Evolutionary conservation across 2,797 vertebrate species (phyloP), one percentile per base, ranked within the genome.

Genomic region (Hypotaenidia okinawae): DNA sequence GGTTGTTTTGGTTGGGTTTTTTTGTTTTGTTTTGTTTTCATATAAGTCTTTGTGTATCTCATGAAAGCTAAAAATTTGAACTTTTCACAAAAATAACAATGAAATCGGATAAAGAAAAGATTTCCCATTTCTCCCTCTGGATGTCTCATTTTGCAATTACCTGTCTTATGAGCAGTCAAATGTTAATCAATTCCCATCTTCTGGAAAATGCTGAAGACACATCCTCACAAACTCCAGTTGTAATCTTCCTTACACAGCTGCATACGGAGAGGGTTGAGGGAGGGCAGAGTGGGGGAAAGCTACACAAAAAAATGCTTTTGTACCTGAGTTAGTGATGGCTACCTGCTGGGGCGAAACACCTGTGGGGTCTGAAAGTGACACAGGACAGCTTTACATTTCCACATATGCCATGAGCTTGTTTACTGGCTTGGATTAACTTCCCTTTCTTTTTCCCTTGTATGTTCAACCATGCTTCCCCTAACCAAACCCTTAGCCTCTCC

Each of bases 1-100:
- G 37, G 10, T 37, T 8, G 16, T n/a, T n/a, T n/a, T n/a, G n/a
- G n/a, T 43, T 6, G 41, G 33, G 7, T 35, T 35, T 35, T 35
- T 16, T 43, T 43, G 19, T 45, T 45, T 39, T 35, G 35, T 35
- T 64, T 85, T 92, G 33, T 84, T 91, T 87, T 89, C 61, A 74
- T 18, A 30, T 59, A 67, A 86, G 57, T 76, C 24, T 83, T 64
- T 62, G 33, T 69, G 14, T 79, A 30, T 87, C 59, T 85, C 92
- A 61, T 91, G n/a, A 95, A 92, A 91, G 63, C 32, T 59, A 77
- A 92, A 91, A 83, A 49, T 61, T 78, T 91, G 41, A 92, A 93
- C 24, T 91, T 91, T 93, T 92, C 43, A 67, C 62, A 54, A 43
- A 89, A 92, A 83, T 54, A 63, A 84, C 19, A 63, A 74, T 63